These are phyloP conservation scores for Alces alces DNA, from an alignment of 2,113 vertebrate genomes.

Conservation along the genomic window DNA sequence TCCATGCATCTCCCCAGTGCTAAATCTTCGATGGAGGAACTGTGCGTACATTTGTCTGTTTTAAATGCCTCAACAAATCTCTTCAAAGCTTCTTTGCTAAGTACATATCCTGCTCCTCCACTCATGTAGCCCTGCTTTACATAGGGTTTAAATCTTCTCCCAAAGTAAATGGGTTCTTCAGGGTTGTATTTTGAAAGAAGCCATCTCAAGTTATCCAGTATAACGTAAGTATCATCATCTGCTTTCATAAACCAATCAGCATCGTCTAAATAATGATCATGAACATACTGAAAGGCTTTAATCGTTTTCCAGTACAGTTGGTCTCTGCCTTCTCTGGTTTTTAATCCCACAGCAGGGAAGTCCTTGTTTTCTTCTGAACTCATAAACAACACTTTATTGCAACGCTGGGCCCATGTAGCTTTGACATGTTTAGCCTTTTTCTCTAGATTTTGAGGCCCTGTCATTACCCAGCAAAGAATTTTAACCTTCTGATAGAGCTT, in stretches of 20 bases:
- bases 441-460: slow-evolving; percentile 87
- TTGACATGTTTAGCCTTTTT: slow-evolving; percentile 87
- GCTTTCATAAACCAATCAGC: slow-evolving; percentile 96
- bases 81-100: slow-evolving; percentile 90
- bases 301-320: slow-evolving; percentile 96
- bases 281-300: slow-evolving; percentile 89
- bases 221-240: slow-evolving; percentile 91
- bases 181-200: slow-evolving; percentile 83
- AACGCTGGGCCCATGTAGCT: slow-evolving; percentile 89
- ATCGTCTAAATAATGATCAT: slow-evolving; percentile 87
- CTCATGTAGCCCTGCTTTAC: slow-evolving; percentile 93
- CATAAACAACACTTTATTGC: slow-evolving; percentile 90
- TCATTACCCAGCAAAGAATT: slow-evolving; percentile 94
- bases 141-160: slow-evolving; percentile 87
- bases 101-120: slow-evolving; percentile 92
- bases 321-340: slow-evolving; percentile 90
- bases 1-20: slow-evolving; percentile 92
- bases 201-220: slow-evolving; percentile 91
- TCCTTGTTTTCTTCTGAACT: slow-evolving; percentile 88
- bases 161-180: slow-evolving; percentile 88
- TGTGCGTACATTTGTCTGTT: slow-evolving; percentile 85
- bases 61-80: slow-evolving; percentile 87
- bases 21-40: slow-evolving; percentile 87
- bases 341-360: slow-evolving; percentile 89
- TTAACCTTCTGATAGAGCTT: slow-evolving; percentile 80